Evolutionary conservation across 2,888 invertebrate genomes (phyloP), one percentile per base, ranked within the genome.

Genomic region (Strigamia crassipes): DNA sequence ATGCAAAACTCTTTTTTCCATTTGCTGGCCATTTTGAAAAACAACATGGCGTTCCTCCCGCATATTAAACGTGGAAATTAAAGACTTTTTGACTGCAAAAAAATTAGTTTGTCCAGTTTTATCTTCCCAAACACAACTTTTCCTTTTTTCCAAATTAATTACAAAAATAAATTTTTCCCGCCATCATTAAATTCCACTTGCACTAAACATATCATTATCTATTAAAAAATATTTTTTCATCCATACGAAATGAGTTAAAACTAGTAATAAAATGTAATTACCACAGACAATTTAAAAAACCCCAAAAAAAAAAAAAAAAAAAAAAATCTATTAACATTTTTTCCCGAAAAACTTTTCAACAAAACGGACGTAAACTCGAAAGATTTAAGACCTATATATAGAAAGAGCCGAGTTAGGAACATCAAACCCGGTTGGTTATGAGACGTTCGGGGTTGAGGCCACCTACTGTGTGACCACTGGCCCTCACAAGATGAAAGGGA

Each of bases 401-500:
- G 46, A 46, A 13, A 1, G 1, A 5, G 12, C n/a, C 46, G 46
- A 46, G 46, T 46, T 12, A 66, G 1, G 9, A 66, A 2, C 61
- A 66, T 66, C 61, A 66, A 66, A 66, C 13, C 8, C 18, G 13
- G 61, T 66, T 66, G 61, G 21, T 66, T 66, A 66, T 66, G 61
- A 66, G 23, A 21, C 21, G 61, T 66, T 21, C 23, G 5, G 61
- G 61, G 21, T 23, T n/a, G 10, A 21, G 61, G 61, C 61, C 61
- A 66, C 61, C 61, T 23, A 66, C 61, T 66, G 61, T 66, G 61
- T 66, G 61, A 66, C 61, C 61, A 66, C 61, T 66, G 23, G 21
- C 18, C 23, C 23, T 66, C 61, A 66, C 23, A 23, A 66, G 46
- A 46, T 46, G 46, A 46, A 46, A 46, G 61, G 21, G 61, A 66